phyloP scores from a whole-genome alignment of 2,113 vertebrate species.

The Microcebus griseorufus region DNA sequence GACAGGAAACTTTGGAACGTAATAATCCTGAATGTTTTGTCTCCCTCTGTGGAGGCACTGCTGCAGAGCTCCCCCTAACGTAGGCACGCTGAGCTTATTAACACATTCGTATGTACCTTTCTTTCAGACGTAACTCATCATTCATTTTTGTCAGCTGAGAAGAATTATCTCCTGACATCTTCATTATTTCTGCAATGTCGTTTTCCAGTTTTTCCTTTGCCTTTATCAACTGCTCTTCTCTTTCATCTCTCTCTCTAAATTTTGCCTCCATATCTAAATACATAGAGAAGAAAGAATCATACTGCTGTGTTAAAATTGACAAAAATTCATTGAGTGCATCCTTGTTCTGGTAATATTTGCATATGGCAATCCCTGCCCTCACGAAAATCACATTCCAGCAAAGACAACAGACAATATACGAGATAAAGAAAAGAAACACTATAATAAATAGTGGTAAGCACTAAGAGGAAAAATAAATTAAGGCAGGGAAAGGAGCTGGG shows the following conservation, averaged over 20 bases:
- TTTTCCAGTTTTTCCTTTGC: constrained; percentile 94
- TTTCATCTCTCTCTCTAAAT: constrained; percentile 90
- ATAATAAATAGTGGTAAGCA: neutral
- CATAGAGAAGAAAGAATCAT: neutral
- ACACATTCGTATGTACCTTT: constrained; percentile 85
- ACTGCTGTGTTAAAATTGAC: neutral
- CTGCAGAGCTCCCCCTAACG: too few species aligned
- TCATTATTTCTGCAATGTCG: constrained; percentile 94
- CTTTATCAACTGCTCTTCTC: constrained; percentile 88
- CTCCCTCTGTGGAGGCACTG: neutral
- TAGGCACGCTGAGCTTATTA: accelerated
- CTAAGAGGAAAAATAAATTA: neutral
- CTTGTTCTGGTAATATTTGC: neutral
- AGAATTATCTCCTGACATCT: constrained; percentile 95
- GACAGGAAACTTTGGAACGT: neutral
- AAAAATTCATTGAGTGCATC: neutral
- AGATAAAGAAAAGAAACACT: neutral
- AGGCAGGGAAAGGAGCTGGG: neutral
- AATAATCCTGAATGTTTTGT: neutral
- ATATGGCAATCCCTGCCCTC: neutral
- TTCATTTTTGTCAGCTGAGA: constrained; percentile 95
- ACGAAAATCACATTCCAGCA: neutral
- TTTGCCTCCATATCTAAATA: constrained; percentile 91
- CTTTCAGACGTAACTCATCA: constrained; percentile 91
- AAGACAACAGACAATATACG: neutral